These are phyloP conservation scores for Drosophila monieri DNA, from an alignment of 2,888 invertebrate species.

Conservation along the genomic window DNA sequence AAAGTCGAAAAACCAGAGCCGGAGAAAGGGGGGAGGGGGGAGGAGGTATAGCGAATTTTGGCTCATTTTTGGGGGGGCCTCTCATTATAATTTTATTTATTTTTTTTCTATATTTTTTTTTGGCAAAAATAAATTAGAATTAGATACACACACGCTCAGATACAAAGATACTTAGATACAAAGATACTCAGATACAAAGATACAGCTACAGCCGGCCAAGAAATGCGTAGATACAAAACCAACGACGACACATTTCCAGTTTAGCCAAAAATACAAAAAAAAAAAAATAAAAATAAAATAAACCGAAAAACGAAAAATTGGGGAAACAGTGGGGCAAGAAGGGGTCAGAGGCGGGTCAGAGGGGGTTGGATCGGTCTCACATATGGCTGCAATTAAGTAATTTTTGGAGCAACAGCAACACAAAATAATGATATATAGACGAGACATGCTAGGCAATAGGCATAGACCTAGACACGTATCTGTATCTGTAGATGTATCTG, in stretches of 20 bases:
- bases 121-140: constrained; percentile 75
- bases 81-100: constrained; percentile 60
- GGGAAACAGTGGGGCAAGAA: constrained; percentile 3
- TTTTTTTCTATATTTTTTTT: constrained; percentile 38
- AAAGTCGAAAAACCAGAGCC: constrained; percentile 52
- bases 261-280: constrained; percentile 42
- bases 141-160: constrained; percentile 54
- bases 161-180: constrained; percentile 3
- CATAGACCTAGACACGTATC: constrained; percentile 21
- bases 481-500: neutral
- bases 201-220: constrained; percentile 39
- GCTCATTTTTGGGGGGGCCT: constrained; percentile 26
- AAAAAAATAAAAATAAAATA: neutral
- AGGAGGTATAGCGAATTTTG: constrained; percentile 12
- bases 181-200: constrained; percentile 27
- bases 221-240: constrained; percentile 57
- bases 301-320: neutral
- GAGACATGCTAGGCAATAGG: constrained; percentile 39
- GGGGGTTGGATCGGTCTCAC: constrained; percentile 41
- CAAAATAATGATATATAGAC: constrained; percentile 59
- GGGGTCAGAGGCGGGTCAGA: neutral
- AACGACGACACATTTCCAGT: constrained; percentile 70
- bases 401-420: constrained; percentile 64
- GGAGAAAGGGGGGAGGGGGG: constrained; percentile 12
- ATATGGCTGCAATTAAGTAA: constrained; percentile 79